Evolutionary conservation across 2,888 invertebrate species (phyloP), one percentile per base, ranked within the genome.

Genomic region (Fragum sueziense): DNA sequence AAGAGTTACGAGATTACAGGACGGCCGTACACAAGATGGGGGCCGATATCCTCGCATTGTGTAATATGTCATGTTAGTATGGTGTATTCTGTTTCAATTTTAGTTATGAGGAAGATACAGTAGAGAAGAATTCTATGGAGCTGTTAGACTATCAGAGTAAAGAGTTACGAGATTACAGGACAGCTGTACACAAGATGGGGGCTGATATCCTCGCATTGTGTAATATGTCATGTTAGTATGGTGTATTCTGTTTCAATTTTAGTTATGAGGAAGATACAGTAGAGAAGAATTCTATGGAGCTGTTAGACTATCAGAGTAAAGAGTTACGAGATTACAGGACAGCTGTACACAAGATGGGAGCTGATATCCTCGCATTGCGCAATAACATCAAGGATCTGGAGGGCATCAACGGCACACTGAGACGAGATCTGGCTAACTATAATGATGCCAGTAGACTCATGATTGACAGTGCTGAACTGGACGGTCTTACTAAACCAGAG

Each of bases 11-110:
- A 65, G 89, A 89, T 76, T 92, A 92, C 81, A 81, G 92, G 34
- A 75, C 82, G 2, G 92, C 92, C 7, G 90, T 92, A 0, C 90
- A 89, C 62, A 89, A 88, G 71, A 93, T 93, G 93, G 93, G 92
- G 6, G 85, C 87, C 34, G 93, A 93, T 76, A 91, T 92, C 65
- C 61, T 93, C 1, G 80, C 88, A 0, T 85, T 93, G 22, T 81
- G 90, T 14, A 76, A 86, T 29, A 73, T n/a, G n/a, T n/a, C n/a
- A n/a, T n/a, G n/a, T n/a, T n/a, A n/a, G n/a, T n/a, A n/a, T n/a
- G n/a, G n/a, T n/a, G n/a, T n/a, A n/a, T n/a, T 65, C 33, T n/a
- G 7, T 33, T 33, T 22, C 20, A 37, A 9, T 37, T 6, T 6
- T 22, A 70, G 71, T 9, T 68, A 79, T 67, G 75, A 73, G 17